Evolutionary conservation across 1,140 invertebrate species (phyloP).

Genomic region (Drosophila nigromelanica): DNA sequence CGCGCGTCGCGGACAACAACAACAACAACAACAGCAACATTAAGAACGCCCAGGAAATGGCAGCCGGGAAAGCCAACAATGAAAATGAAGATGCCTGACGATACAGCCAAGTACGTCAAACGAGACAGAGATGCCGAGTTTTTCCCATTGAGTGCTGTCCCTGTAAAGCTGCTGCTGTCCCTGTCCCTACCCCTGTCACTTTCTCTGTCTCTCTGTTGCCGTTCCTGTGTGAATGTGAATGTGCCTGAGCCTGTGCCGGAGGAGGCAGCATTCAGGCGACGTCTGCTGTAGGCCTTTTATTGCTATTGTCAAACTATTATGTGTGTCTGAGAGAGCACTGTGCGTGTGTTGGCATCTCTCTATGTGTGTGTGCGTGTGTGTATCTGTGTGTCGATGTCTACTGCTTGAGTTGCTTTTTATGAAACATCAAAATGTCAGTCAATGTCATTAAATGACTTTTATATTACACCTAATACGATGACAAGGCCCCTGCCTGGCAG

Average conservation of each 20-base stretch:
- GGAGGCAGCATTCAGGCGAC: conserved; percentile 20
- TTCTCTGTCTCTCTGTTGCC: not conserved
- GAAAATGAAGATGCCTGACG: conserved; percentile 71
- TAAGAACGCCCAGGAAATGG: conserved; percentile 60
- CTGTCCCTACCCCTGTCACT: not conserved
- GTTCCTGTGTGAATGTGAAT: not conserved
- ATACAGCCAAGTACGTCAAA: conserved; percentile 75
- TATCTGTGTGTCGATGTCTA: conserved; percentile 33
- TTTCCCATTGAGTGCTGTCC: conserved; percentile 31
- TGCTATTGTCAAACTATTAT: conserved; percentile 82
- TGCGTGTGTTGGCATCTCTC: conserved; percentile 24
- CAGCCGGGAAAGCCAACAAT: conserved; percentile 63
- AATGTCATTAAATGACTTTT: conserved; percentile 83
- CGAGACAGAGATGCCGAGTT: conserved; percentile 18
- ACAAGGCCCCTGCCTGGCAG: conserved; percentile 64
- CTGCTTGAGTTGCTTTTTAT: conserved; percentile 82
- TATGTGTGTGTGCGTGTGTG: conserved; percentile 29
- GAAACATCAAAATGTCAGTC: conserved; percentile 83
- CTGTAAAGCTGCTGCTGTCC: conserved; percentile 4
- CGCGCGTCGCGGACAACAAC: conserved; percentile 41
- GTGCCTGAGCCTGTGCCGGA: conserved; percentile 14
- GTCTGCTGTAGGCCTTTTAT: conserved; percentile 76
- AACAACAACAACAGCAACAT: conserved; percentile 10
- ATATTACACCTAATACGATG: conserved; percentile 83
- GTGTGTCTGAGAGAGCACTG: conserved; percentile 30